Conservation (phyloP, 2,797 vertebrate species). For the Coranthus polyacanthus region DNA sequence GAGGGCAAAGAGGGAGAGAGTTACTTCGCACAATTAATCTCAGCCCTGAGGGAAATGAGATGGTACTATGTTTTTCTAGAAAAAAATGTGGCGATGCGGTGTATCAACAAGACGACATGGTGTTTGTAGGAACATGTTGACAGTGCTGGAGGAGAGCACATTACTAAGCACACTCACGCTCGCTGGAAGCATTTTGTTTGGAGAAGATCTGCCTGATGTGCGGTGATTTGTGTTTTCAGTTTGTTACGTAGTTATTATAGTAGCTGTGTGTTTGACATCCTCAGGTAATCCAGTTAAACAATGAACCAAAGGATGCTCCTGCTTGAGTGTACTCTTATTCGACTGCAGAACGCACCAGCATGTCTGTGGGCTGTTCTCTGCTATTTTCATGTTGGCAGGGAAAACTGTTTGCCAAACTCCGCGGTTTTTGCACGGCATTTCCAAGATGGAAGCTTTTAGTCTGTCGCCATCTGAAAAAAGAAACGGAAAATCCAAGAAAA, state of each 20-base stretch:
- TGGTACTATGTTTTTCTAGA: constrained; percentile 5
- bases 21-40: constrained; percentile 54
- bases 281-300: constrained; percentile 51
- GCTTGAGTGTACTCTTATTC: not conserved
- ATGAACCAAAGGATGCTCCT: constrained; percentile 25
- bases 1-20: constrained; percentile 53
- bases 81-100: not conserved
- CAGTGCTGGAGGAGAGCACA: not conserved
- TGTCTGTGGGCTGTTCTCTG: constrained; percentile 53
- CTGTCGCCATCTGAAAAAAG: constrained; percentile 22
- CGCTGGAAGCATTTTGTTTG: constrained; percentile 3
- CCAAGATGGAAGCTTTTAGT: constrained; percentile 28
- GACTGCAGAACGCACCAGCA: constrained; percentile 40
- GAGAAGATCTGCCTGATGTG: constrained; percentile 15
- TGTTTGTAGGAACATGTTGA: constrained; percentile 35
- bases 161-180: not conserved
- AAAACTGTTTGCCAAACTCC: constrained; percentile 28
- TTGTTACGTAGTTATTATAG: too few relatives aligned
- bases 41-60: constrained; percentile 10
- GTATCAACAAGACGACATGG: constrained; percentile 31
- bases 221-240: constrained; percentile 6
- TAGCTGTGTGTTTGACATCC: not conserved
- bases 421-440: constrained; percentile 6
- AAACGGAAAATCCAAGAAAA: not conserved
- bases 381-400: constrained; percentile 49